These are phyloP conservation scores for Cecidostiba fungosa DNA, from an alignment of 2,888 invertebrate species.

Conservation along the genomic window DNA sequence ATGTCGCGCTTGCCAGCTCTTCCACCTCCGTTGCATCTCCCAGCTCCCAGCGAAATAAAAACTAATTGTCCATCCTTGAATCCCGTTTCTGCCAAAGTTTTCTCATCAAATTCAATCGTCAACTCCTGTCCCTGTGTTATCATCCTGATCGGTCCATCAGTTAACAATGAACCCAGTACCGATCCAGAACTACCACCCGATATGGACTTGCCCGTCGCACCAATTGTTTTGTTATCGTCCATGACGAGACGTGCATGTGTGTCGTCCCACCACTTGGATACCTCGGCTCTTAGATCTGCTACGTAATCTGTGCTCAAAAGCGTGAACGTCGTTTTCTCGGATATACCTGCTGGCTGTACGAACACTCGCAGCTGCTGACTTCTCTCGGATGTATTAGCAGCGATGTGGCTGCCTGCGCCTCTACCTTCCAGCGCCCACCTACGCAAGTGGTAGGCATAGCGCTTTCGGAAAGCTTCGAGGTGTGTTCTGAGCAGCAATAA, in stretches of 20 bases:
- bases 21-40: conserved; percentile 82
- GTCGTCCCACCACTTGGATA: conserved; percentile 96
- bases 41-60: conserved; percentile 94
- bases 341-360: conserved; percentile 93
- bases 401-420: conserved; percentile 89
- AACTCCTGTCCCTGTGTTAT: conserved; percentile 97
- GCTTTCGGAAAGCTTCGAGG: conserved; percentile 93
- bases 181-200: conserved; percentile 79
- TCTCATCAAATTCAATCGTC: conserved; percentile 95
- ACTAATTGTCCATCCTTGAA: conserved; percentile 97
- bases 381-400: conserved; percentile 83
- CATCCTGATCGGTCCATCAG: conserved; percentile 93
- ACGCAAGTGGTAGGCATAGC: conserved; percentile 93
- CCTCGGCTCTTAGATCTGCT: conserved; percentile 95
- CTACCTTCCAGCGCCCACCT: conserved; percentile 93
- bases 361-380: conserved; percentile 89
- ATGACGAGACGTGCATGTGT: conserved; percentile 73
- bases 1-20: conserved; percentile 84
- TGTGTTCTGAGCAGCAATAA: conserved; percentile 94
- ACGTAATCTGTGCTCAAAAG: conserved; percentile 93
- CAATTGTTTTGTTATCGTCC: conserved; percentile 69
- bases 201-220: conserved; percentile 65
- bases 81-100: conserved; percentile 93
- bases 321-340: conserved; percentile 91
- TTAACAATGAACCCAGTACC: conserved; percentile 86